Evolutionary conservation across 2,888 invertebrate genomes (phyloP), one percentile per base, ranked within the genome.

Genomic region (Strigamia maritima): DNA sequence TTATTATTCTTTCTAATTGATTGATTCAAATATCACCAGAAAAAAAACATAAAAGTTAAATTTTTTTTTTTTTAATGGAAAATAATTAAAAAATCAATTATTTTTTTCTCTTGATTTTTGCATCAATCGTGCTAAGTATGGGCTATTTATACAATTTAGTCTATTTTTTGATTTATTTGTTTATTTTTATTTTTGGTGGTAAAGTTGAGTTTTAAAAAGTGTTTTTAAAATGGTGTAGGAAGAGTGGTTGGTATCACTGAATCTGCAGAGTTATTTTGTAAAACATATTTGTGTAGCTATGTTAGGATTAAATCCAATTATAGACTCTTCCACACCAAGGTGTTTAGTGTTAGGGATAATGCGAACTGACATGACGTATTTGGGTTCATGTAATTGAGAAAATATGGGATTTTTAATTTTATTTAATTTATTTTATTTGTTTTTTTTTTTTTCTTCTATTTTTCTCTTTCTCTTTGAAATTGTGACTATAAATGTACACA

Each of bases 281-380:
- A 19, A 3, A 10, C 8, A 4, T 60, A 22, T 60, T 24, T 60
- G 6, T 24, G 60, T 60, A 60, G 60, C 24, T 70, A 14, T 70
- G 70, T 70, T 70, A 70, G 70, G 70, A 26, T 70, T 65, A 7
- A 70, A 70, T 70, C 24, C 70, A 70, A 70, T 35, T 70, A 28
- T 70, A 70, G 70, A 70, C 70, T 70, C 70, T 70, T 70, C 70
- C 70, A 26, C 70, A 70, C 70, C 70, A 70, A 26, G 28, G 28
- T 70, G 70, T 7, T 54, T 28, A 70, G 70, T 70, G 70, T 70
- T 70, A 70, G 70, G 70, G 26, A 28, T 70, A 70, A 70, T 28
- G 70, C 16, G 28, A 28, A 12, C 6, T 70, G 26, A 70, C 70
- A 65, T 26, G 54, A 54, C 54, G 54, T 54, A 19, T 54, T 70